phyloP scores from a whole-genome alignment of 2,888 invertebrate species.

The Drosophila helvetica region DNA sequence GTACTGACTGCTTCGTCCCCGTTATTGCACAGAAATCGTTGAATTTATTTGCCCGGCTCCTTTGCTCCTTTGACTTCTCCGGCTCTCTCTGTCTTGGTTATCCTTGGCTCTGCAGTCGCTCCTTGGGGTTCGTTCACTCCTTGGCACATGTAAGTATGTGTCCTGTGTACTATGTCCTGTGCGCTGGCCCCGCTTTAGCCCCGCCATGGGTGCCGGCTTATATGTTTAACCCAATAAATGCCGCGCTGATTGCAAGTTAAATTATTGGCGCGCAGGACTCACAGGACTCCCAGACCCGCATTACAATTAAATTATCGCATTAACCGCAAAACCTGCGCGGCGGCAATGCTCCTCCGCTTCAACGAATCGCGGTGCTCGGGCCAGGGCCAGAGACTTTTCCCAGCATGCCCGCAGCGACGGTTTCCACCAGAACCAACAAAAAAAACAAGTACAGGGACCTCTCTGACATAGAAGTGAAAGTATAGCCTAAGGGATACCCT shows the following conservation, averaged over 20 bases:
- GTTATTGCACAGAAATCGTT: conserved; percentile 48
- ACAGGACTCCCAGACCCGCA: conserved; percentile 65
- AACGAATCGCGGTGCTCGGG: conserved; percentile 7
- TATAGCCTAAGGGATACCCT: conserved; percentile 2
- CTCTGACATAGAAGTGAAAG: not conserved
- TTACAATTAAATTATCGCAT: conserved; percentile 81
- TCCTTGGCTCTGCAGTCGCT: not conserved
- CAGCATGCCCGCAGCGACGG: conserved; percentile 37
- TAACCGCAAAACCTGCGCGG: conserved; percentile 66
- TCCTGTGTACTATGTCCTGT: conserved; percentile 1
- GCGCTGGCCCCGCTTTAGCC: not conserved
- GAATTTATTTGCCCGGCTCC: conserved; percentile 67
- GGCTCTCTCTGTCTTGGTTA: conserved; percentile 14
- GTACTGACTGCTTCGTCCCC: conserved; percentile 39
- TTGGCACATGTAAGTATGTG: conserved; percentile 50
- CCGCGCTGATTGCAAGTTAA: conserved; percentile 75
- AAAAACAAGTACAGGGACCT: conserved; percentile 25
- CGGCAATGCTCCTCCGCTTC: conserved; percentile 18
- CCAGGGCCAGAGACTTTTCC: conserved; percentile 21
- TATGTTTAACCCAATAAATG: conserved; percentile 73
- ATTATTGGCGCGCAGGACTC: conserved; percentile 68
- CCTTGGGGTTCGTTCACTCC: conserved; percentile 70
- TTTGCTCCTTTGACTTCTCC: conserved; percentile 13
- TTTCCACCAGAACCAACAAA: conserved; percentile 1
- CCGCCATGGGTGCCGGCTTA: conserved; percentile 40